Percentiles rank a stretch among this genome's conserved stretches.
These are phyloP conservation scores for Zaprionus davidi DNA, from an alignment of 1,140 invertebrate genomes.

Conservation along the genomic window DNA sequence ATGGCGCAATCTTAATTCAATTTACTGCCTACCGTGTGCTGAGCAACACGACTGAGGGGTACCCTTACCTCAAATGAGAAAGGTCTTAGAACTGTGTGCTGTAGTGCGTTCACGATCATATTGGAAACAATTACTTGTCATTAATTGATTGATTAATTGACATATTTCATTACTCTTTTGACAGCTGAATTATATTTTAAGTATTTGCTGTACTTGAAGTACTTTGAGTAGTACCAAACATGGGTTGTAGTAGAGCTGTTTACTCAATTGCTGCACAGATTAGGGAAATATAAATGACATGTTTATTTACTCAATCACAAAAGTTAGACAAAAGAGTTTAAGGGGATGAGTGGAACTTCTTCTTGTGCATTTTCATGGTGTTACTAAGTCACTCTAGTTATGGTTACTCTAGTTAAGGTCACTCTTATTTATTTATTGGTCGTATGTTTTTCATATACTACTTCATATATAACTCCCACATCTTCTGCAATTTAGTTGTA, in stretches of 20 bases:
- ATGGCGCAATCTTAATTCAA: constrained; percentile 82
- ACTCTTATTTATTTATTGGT: too few relatives aligned
- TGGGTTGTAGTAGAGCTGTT: too few relatives aligned
- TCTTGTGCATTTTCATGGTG: too few relatives aligned
- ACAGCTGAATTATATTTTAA: background rate
- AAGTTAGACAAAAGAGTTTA: background rate
- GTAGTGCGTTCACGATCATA: background rate
- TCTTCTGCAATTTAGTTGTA: too few relatives aligned
- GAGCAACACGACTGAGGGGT: constrained; percentile 33
- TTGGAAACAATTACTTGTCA: background rate
- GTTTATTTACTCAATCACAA: background rate
- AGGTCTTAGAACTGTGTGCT: background rate
- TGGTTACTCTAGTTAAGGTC: too few relatives aligned
- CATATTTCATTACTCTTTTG: background rate
- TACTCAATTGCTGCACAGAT: too few relatives aligned
- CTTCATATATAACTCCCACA: too few relatives aligned
- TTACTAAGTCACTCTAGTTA: too few relatives aligned
- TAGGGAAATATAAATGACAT: too few relatives aligned
- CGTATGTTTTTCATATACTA: too few relatives aligned
- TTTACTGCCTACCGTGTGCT: constrained; percentile 61
- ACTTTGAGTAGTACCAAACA: too few relatives aligned
- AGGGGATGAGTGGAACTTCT: background rate
- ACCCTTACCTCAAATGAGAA: constrained; percentile 25
- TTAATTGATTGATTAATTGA: background rate
- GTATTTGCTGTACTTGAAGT: too few relatives aligned